Evolutionary conservation across 2,113 vertebrate genomes (phyloP).

Genomic region (Chaetorhynchus papuensis): DNA sequence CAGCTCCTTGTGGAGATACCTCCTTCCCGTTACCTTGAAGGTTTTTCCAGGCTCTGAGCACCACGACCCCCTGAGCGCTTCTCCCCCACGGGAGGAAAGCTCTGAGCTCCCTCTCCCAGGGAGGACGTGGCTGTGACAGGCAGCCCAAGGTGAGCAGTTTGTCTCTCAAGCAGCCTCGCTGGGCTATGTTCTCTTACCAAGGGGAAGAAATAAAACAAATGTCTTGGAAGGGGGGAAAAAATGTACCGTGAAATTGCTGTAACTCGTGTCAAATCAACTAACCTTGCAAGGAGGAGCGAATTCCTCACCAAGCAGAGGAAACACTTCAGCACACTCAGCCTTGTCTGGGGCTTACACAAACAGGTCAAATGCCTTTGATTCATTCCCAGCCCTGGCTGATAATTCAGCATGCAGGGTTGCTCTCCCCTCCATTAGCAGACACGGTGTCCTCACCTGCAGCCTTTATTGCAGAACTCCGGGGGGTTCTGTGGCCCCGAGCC

Average conservation of each 20-base stretch:
- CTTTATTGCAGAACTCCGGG: background rate
- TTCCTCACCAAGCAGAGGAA: background rate
- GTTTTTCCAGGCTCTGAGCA: background rate
- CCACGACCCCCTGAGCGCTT: background rate
- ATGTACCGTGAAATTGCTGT: background rate
- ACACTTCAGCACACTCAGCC: background rate
- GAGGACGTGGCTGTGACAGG: background rate
- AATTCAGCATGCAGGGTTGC: background rate
- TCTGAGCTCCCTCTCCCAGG: background rate
- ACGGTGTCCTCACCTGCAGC: background rate
- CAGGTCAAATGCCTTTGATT: background rate
- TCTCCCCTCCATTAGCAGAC: background rate
- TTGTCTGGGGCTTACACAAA: background rate
- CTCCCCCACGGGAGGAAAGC: background rate
- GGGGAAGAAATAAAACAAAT: background rate
- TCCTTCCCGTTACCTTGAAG: accelerated
- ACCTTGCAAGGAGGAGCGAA: background rate
- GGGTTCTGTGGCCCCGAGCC: background rate
- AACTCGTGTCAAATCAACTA: background rate
- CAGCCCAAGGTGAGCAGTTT: background rate
- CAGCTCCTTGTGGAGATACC: background rate
- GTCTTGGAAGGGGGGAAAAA: background rate
- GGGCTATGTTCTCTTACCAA: background rate
- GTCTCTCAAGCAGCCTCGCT: background rate
- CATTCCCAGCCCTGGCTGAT: background rate